Conservation (phyloP, 30 jellyfish, hydroid and myxozoan genomes). For the Catostylus mosaicus region DNA sequence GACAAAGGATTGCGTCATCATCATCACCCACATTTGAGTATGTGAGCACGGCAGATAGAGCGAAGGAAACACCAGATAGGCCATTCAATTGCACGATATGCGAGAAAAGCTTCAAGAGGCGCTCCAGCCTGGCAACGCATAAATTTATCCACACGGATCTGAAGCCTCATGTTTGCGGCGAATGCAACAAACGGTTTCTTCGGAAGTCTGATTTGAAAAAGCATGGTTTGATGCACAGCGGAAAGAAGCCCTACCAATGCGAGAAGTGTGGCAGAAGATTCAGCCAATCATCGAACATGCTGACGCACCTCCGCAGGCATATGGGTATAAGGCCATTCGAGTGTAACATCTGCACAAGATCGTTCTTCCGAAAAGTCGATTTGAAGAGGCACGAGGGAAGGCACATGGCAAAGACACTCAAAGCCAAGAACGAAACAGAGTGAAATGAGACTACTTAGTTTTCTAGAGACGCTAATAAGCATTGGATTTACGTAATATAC, state of each 20-base stretch:
- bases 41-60: slow-evolving; percentile 11
- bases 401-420: slow-evolving; percentile 57
- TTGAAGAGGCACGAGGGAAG: slow-evolving; percentile 65
- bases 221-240: slow-evolving; percentile 70
- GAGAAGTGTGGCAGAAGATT: slow-evolving; percentile 71
- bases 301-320: slow-evolving; percentile 80
- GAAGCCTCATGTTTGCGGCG: slow-evolving; percentile 72
- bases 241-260: slow-evolving; percentile 76
- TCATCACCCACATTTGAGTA: slow-evolving; percentile 38
- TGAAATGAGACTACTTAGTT: too few relatives aligned
- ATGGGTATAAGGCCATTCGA: slow-evolving; percentile 65
- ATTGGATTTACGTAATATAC: too few relatives aligned
- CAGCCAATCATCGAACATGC: slow-evolving; percentile 83
- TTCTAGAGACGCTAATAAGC: too few relatives aligned
- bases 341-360: slow-evolving; percentile 54
- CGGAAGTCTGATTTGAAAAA: slow-evolving; percentile 69
- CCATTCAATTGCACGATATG: slow-evolving; percentile 63
- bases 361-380: slow-evolving; percentile 71
- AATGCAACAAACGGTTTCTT: slow-evolving; percentile 56
- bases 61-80: slow-evolving; percentile 34
- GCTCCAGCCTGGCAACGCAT: slow-evolving; percentile 78
- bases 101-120: slow-evolving; percentile 64
- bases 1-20: slow-evolving; percentile 1
- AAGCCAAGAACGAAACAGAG: slow-evolving; percentile 26
- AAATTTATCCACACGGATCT: slow-evolving; percentile 66